phyloP scores from a whole-genome alignment of 2,888 invertebrate species.

The Drosophila sordidula region DNA sequence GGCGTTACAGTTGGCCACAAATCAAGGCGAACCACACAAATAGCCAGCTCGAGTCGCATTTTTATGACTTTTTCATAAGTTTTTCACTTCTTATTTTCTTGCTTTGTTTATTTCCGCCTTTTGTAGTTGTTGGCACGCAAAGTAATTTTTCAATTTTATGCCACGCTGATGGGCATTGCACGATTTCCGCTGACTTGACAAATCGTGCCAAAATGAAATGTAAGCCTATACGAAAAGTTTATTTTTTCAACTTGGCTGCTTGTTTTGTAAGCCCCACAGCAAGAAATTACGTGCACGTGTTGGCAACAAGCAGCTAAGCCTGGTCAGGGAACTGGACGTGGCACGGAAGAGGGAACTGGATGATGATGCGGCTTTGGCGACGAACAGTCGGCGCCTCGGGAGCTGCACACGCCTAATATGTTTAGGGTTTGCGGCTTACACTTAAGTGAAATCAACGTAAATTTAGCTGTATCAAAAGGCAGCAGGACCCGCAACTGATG shows the following conservation, averaged over 20 bases:
- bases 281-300: constrained; percentile 63
- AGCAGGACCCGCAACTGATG: not conserved
- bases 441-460: constrained; percentile 77
- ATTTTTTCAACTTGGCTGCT: not conserved
- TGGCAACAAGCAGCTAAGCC: constrained; percentile 44
- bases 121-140: constrained; percentile 67
- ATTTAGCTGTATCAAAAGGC: constrained; percentile 39
- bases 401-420: constrained; percentile 63
- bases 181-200: constrained; percentile 83
- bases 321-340: constrained; percentile 10
- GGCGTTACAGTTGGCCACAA: constrained; percentile 69
- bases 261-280: constrained; percentile 13
- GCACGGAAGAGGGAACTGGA: constrained; percentile 16
- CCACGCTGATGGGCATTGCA: constrained; percentile 74
- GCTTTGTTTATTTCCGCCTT: not conserved
- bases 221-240: constrained; percentile 65
- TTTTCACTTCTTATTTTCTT: constrained; percentile 23
- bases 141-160: constrained; percentile 81
- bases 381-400: constrained; percentile 36
- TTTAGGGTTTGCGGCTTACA: constrained; percentile 65
- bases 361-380: constrained; percentile 67
- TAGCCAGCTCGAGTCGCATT: constrained; percentile 41
- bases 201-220: constrained; percentile 78
- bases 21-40: constrained; percentile 56
- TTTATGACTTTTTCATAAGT: constrained; percentile 72